Evolutionary conservation across 2,113 vertebrate species (phyloP), one percentile per base, ranked within the genome.

Genomic region (Oryzias melastigma): DNA sequence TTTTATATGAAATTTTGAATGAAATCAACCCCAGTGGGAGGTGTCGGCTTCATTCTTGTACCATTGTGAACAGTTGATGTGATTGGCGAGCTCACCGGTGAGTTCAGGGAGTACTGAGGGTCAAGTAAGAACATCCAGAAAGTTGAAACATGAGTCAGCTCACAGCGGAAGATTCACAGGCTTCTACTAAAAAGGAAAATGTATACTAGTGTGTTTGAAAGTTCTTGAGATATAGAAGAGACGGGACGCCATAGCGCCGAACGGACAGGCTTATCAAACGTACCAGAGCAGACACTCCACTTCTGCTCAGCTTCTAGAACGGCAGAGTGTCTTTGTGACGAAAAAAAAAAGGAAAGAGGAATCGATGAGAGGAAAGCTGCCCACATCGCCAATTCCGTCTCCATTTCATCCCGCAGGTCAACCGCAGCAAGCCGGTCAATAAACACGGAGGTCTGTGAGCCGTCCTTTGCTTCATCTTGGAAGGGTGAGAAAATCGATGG

Each of bases 321-420:
- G 62, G 78, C 46, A 75, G 45, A 42, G 51, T 76, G 63, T 81
- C 78, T 65, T 75, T 65, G 55, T 56, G 77, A 76, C 73, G 52
- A 77, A 77, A 72, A 35, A 35, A 12, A 35, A 35, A 35, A 29
- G 7, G 7, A 29, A 29, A 35, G 8, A 62, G n/a, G 50, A 77
- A 86, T 85, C 83, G 55, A 88, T 86, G 47, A 14, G 48, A 58
- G 17, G 69, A 72, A 75, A 58, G 78, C 75, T 59, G 73, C 62
- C 68, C 75, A 73, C 77, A 73, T 81, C 72, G 57, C 60, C 65
- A 67, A 83, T 80, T 78, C 80, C 71, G 71, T 80, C 77, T 85
- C 69, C 58, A 79, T 87, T 85, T 85, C 78, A 80, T 83, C 83
- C n/a, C 81, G 62, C 79, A 64, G 81, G 73, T 81, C 83, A 77